A percentile compares a stretch with the other conserved stretches of the same genome.
phyloP scores from a whole-genome alignment of 2,113 vertebrate species.

The Pseudorhombus dupliciocellatus region DNA sequence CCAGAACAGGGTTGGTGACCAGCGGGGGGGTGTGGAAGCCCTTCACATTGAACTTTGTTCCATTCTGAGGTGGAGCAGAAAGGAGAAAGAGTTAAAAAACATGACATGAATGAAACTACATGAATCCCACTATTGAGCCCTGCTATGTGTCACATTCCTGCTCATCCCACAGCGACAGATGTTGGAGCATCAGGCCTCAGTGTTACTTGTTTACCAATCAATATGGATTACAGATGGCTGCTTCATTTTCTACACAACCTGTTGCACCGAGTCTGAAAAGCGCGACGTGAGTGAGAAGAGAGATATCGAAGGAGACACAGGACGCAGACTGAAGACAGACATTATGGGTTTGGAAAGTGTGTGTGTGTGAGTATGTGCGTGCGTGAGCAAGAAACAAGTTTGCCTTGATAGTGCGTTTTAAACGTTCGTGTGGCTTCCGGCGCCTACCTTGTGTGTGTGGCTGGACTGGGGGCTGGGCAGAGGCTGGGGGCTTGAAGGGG shows the following conservation, averaged over 20 bases:
- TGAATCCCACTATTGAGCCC: not conserved
- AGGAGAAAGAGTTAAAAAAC: not conserved
- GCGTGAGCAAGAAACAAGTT: slow-evolving; percentile 24
- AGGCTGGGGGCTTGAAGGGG: slow-evolving; percentile 76
- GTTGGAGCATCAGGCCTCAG: slow-evolving; percentile 11
- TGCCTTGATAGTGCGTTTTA: slow-evolving; percentile 28
- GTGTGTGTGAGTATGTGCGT: not conserved
- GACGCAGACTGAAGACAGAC: slow-evolving; percentile 10
- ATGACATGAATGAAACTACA: no score
- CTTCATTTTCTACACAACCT: not conserved
- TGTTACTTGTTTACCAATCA: slow-evolving; percentile 5
- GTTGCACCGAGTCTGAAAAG: not conserved
- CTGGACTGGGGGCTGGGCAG: slow-evolving; percentile 78
- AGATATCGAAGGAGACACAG: not conserved
- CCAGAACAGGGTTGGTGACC: slow-evolving; percentile 79
- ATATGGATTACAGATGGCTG: slow-evolving; percentile 9
- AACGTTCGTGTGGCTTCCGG: slow-evolving; percentile 37
- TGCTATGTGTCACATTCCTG: not conserved
- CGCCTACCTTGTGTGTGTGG: slow-evolving; percentile 80
- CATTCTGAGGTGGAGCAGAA: slow-evolving; percentile 69
- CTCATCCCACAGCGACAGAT: slow-evolving; percentile 12
- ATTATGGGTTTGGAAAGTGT: slow-evolving; percentile 16
- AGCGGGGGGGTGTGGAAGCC: slow-evolving; percentile 85
- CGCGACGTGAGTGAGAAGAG: not conserved
- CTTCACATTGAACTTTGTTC: slow-evolving; percentile 91